These are phyloP conservation scores for Pteria penguin DNA, from an alignment of 2,888 invertebrate species.

Conservation along the genomic window DNA sequence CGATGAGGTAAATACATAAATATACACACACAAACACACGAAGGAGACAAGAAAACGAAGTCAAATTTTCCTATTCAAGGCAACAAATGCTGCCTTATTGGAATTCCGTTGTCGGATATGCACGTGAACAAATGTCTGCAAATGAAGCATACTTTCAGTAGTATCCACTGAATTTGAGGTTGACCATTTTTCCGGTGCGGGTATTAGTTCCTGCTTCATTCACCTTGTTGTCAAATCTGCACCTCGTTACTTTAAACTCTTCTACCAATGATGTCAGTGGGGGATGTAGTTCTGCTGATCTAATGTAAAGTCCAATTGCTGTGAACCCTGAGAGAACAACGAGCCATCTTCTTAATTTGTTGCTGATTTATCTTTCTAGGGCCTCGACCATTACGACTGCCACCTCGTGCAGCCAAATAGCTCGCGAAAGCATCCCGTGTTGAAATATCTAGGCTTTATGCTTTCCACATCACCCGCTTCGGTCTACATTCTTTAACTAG, in stretches of 20 bases:
- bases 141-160: background rate
- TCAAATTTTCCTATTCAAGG: too few relatives aligned
- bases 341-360: slow-evolving; percentile 4
- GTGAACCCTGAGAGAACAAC: background rate
- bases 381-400: background rate
- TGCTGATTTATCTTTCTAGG: background rate
- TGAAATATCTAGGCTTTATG: background rate
- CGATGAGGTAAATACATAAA: too few relatives aligned
- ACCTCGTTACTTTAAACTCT: slow-evolving; percentile 7
- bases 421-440: background rate
- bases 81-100: too few relatives aligned
- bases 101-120: too few relatives aligned
- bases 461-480: too few relatives aligned
- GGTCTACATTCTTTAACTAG: background rate
- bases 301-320: background rate
- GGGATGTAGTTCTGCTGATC: background rate
- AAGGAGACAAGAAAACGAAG: too few relatives aligned
- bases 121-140: too few relatives aligned
- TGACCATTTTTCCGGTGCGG: background rate
- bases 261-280: background rate
- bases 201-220: too few relatives aligned
- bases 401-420: background rate
- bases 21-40: too few relatives aligned
- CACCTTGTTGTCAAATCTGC: background rate
- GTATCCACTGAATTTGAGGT: background rate